Evolutionary conservation across 1,140 invertebrate species (phyloP).

Genomic region (Hirudo medicinalis): DNA sequence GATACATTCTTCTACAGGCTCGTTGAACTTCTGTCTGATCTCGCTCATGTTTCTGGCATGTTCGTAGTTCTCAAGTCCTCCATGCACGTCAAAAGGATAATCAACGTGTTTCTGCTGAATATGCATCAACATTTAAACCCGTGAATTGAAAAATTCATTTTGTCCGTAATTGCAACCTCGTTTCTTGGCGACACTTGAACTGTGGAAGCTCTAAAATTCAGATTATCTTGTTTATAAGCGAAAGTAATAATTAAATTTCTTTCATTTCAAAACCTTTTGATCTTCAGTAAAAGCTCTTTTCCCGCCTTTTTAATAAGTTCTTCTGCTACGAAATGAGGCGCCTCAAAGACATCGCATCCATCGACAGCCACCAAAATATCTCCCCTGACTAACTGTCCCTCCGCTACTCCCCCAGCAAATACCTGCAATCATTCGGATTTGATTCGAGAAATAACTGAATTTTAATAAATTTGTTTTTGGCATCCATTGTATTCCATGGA

Average conservation of each 20-base stretch:
- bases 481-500: too few relatives aligned
- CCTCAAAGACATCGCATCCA: conserved; percentile 65
- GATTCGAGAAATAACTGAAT: too few relatives aligned
- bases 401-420: conserved; percentile 52
- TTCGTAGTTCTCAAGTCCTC: conserved; percentile 2
- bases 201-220: neutral
- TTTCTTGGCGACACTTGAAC: too few relatives aligned
- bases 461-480: too few relatives aligned
- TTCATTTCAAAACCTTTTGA: conserved; percentile 30
- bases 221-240: neutral
- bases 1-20: neutral
- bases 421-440: conserved; percentile 40
- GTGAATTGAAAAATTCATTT: too few relatives aligned
- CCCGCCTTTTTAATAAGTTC: conserved; percentile 68
- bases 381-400: conserved; percentile 65
- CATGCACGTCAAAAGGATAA: conserved; percentile 8
- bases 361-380: conserved; percentile 78
- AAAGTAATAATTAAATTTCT: conserved; percentile 1
- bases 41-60: conserved; percentile 8
- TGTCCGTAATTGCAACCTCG: too few relatives aligned
- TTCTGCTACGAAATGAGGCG: conserved; percentile 77
- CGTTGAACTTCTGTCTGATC: neutral
- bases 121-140: too few relatives aligned
- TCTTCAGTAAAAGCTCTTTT: conserved; percentile 30
- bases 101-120: neutral